phyloP scores from a whole-genome alignment of 2,888 invertebrate species.

The Cremastobaeus sp. region DNA sequence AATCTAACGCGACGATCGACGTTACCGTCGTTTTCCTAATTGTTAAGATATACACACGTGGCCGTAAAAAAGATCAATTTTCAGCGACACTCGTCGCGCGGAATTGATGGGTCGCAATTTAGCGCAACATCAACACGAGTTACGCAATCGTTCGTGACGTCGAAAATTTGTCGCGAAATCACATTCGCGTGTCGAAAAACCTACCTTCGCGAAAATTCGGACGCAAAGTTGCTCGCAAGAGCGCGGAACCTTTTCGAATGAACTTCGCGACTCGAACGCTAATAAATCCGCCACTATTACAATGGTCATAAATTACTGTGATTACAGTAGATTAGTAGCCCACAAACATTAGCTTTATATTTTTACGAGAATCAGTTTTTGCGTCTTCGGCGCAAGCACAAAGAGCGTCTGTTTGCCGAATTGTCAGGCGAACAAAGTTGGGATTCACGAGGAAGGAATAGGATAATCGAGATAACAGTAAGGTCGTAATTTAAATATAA shows the following conservation, averaged over 20 bases:
- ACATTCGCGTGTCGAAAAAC: not conserved
- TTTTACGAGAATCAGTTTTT: not conserved
- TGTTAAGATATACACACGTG: slow-evolving; percentile 15
- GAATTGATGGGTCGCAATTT: not conserved
- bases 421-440: not conserved
- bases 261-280: not conserved
- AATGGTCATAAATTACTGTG: slow-evolving; percentile 25
- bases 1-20: slow-evolving; percentile 52
- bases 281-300: slow-evolving; percentile 9
- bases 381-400: not conserved
- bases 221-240: slow-evolving; percentile 6
- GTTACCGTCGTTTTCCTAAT: slow-evolving; percentile 33
- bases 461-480: no score
- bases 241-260: slow-evolving; percentile 10
- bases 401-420: not conserved
- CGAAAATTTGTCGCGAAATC: slow-evolving; percentile 4
- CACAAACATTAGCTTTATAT: slow-evolving; percentile 20
- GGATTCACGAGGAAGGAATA: no score
- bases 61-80: slow-evolving; percentile 19
- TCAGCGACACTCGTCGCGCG: not conserved
- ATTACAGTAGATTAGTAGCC: slow-evolving; percentile 13
- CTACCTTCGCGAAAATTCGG: not conserved
- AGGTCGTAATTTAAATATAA: no score
- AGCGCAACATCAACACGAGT: not conserved
- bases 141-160: slow-evolving; percentile 13